These are phyloP conservation scores for Zosterops hypoxanthus DNA, from an alignment of 2,113 vertebrate species.

Conservation along the genomic window DNA sequence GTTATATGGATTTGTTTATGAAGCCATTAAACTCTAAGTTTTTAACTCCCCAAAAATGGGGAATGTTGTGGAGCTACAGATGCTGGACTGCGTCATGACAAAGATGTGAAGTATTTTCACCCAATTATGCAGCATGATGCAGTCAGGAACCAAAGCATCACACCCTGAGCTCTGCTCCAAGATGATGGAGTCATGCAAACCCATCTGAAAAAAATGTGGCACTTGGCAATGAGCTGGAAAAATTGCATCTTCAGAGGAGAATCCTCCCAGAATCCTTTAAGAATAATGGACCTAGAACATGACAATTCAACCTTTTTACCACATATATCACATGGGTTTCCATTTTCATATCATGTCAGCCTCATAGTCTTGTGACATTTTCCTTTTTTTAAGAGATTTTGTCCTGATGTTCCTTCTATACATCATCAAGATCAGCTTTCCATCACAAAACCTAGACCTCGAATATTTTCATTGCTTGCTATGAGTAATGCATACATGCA, in stretches of 20 bases:
- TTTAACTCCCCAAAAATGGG: not conserved
- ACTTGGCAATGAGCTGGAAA: not conserved
- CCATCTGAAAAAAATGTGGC: not conserved
- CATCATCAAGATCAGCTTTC: not conserved
- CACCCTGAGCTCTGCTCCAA: not conserved
- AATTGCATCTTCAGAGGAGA: not conserved
- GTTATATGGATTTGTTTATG: not conserved
- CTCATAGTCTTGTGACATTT: not conserved
- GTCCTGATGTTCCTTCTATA: not conserved
- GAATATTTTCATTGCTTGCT: not conserved
- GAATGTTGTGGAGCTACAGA: not conserved
- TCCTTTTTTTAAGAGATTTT: not conserved
- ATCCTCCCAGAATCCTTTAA: not conserved
- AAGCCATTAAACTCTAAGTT: not conserved
- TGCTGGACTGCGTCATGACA: not conserved
- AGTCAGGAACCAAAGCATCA: not conserved
- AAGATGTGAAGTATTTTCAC: constrained; percentile 5
- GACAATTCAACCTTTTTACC: not conserved
- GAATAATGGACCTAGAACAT: not conserved
- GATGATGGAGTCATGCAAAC: not conserved
- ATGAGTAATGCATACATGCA: not conserved
- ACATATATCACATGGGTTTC: rapidly evolving
- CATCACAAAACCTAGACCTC: not conserved
- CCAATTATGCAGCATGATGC: not conserved
- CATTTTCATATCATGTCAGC: not conserved